These are phyloP conservation scores for Danionella cerebrum DNA, from an alignment of 2,113 vertebrate genomes.

Conservation along the genomic window DNA sequence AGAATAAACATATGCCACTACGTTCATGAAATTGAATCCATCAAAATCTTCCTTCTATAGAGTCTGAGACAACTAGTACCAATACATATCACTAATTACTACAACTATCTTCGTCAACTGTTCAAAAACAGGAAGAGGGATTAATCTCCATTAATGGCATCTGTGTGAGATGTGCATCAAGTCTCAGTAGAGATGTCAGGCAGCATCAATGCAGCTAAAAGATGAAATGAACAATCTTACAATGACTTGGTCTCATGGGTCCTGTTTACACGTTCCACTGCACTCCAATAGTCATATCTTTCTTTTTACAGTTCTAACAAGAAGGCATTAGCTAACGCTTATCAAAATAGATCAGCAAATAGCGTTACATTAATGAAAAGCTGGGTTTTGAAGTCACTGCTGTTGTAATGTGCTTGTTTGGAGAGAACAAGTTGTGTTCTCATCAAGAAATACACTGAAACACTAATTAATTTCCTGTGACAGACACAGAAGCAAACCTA, in stretches of 20 bases:
- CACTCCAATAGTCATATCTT: conserved; percentile 15
- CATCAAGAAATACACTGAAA: neutral
- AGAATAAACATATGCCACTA: no score
- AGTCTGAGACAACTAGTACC: no score
- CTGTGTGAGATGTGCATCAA: neutral
- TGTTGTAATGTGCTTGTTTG: neutral
- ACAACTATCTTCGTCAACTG: no score
- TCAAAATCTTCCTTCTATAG: no score
- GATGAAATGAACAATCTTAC: conserved; percentile 20
- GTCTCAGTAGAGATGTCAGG: conserved; percentile 12
- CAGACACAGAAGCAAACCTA: conserved; percentile 8
- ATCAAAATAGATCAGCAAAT: conserved; percentile 24
- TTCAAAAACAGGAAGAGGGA: neutral
- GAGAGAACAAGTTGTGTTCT: neutral
- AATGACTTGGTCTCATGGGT: conserved; percentile 27
- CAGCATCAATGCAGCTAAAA: conserved; percentile 8
- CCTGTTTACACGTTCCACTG: conserved; percentile 24
- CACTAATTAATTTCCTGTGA: conserved; percentile 7
- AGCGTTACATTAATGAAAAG: conserved; percentile 16
- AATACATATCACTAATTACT: no score
- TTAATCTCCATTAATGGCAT: conserved; percentile 20
- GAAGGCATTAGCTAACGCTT: conserved; percentile 13
- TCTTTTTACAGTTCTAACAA: conserved; percentile 22
- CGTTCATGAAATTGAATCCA: no score
- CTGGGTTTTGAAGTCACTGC: conserved; percentile 10